Evolutionary conservation across 2,797 vertebrate species (phyloP).

Genomic region (Parauchenoglanis punctatus): DNA sequence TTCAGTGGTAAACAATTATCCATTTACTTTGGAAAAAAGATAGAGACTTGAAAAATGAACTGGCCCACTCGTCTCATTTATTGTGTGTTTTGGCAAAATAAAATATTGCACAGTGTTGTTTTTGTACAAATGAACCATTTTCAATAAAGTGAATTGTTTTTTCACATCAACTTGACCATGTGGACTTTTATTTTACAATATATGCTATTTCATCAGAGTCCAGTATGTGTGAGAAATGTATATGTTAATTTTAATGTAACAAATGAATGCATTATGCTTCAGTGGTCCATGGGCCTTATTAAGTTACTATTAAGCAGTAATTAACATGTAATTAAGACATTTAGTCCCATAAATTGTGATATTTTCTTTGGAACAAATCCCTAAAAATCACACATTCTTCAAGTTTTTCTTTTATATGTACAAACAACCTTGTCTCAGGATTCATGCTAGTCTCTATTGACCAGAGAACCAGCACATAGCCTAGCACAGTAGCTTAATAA

Average conservation of each 20-base stretch:
- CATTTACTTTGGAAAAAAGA: constrained; percentile 21
- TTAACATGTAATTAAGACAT: constrained; percentile 10
- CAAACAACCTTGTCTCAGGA: background rate
- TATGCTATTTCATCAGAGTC: background rate
- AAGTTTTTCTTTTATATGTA: background rate
- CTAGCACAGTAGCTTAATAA: constrained; percentile 64
- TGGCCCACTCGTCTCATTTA: background rate
- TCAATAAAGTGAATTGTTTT: constrained; percentile 35
- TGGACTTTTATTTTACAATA: constrained; percentile 29
- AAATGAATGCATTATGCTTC: too few relatives aligned
- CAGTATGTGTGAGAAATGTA: background rate
- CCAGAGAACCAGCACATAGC: constrained; percentile 27
- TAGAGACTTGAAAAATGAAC: background rate
- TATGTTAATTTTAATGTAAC: background rate
- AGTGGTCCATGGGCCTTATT: background rate
- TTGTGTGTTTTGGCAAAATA: constrained; percentile 5
- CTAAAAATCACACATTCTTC: background rate
- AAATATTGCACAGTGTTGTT: constrained; percentile 15
- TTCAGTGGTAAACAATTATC: constrained; percentile 21
- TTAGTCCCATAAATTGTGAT: too few relatives aligned
- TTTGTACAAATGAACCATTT: constrained; percentile 30
- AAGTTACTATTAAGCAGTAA: constrained; percentile 17
- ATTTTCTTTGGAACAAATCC: background rate
- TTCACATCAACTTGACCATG: constrained; percentile 28
- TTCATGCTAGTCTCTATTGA: constrained; percentile 11